Base-by-base conservation (phyloP, 92 coral and sea anemone species). In the Porites cylindrica region DNA sequence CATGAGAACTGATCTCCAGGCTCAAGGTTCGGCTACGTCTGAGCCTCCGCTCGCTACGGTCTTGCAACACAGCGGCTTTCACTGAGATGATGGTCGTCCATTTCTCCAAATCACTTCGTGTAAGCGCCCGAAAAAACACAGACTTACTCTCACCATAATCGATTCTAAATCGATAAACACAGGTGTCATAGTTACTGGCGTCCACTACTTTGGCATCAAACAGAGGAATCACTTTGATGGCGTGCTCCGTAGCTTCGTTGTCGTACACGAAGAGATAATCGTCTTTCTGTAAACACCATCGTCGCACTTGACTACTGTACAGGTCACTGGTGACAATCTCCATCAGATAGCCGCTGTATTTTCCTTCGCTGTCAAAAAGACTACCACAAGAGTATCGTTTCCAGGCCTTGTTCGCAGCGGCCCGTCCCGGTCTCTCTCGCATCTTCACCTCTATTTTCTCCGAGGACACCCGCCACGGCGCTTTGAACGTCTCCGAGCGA, bases 11-110 rank as follows among this genome's bases (percentile, higher is more conserved):
- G 16, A 14, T 21, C 24, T 73, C 80, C 54, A 53, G 75, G 18
- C 80, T 83, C 58, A 83, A n/a, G 16, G 73, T 47, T 63, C 73
- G 64, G 38, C 63, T 64, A 63, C 87, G 87, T 58, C 91, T 81
- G 66, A 73, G 93, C 51, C 77, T 85, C 8, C 95, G 90, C 50
- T 92, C 93, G 26, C 86, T 81, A 23, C 98, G 92, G 71, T 93
- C 89, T 64, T 86, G 91, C 72, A 95, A 87, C 2, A 95, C 98
- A 54, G 92, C 94, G 63, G 71, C 80, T 65, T 95, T 95, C 51
- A 95, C 98, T 4, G 96, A 87, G 77, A 97, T 95, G 59, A 96
- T 96, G 38, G 95, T 94, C 19, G 94, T 86, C 99, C 99, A 97
- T 75, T 94, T 90, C 84, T 97, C 96, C 80, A 97, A 80, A n/a